These are phyloP conservation scores for Heteromyza rotundicornis DNA, from an alignment of 2,888 invertebrate genomes.

Conservation along the genomic window DNA sequence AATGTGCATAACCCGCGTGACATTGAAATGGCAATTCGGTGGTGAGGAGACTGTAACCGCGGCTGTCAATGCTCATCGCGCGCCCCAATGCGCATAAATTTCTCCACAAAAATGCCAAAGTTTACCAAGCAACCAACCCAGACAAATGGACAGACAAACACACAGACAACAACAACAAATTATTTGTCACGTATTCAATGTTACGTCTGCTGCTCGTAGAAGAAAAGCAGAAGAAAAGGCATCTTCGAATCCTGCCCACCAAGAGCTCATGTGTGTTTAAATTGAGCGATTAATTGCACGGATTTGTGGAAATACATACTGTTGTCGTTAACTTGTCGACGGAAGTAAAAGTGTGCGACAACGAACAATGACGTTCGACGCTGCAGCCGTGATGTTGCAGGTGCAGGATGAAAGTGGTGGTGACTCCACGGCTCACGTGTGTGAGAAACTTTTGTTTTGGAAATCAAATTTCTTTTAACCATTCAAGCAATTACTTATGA, in stretches of 20 bases:
- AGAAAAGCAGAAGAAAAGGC: no score
- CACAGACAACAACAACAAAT: neutral
- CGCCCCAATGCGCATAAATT: neutral
- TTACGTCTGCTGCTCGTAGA: neutral
- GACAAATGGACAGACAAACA: no score
- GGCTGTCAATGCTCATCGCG: neutral
- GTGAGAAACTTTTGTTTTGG: neutral
- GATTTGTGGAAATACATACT: neutral
- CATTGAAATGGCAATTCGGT: neutral
- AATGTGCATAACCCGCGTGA: constrained; percentile 1
- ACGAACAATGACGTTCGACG: no score
- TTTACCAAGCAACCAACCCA: no score
- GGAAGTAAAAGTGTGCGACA: constrained; percentile 7
- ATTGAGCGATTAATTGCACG: neutral
- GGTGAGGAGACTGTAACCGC: no score
- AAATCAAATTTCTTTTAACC: neutral
- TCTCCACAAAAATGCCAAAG: constrained; percentile 1
- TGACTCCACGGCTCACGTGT: neutral
- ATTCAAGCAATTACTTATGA: neutral
- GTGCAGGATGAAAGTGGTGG: neutral
- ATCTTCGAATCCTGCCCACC: neutral
- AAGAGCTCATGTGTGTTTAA: no score
- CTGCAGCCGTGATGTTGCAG: neutral
- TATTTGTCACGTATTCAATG: neutral
- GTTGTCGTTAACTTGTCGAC: no score